Evolutionary conservation across 2,797 vertebrate species (phyloP), one percentile per base, ranked within the genome.

Genomic region (Enteromius trimaculatus): DNA sequence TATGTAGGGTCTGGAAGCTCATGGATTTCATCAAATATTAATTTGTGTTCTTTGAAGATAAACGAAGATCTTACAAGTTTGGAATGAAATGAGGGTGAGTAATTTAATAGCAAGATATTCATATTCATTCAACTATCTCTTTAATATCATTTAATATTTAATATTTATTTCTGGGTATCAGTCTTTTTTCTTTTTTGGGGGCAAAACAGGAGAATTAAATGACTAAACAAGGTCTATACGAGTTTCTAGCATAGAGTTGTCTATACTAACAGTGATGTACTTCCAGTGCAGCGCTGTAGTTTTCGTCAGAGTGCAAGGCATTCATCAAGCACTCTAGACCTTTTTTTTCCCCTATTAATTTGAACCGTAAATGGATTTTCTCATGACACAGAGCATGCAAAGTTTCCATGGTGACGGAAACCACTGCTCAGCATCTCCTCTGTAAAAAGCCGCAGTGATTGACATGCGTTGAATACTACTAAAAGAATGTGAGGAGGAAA

Each of bases 391-490:
- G 84, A 87, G 82, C 86, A 88, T 87, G 84, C 83, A 86, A 89
- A 88, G 88, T 89, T 89, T 83, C 88, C 88, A 89, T 89, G 88
- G 88, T 81, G 82, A 89, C 79, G 71, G 82, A 88, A 86, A 83
- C 80, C 81, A 29, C 75, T 16, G 86, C 86, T 86, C 84, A 86
- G 86, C 87, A 85, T 87, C 87, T 85, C 86, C 74, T 85, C 84
- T 55, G 84, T 88, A 86, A 87, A 87, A 89, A 87, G 84, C 84
- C 58, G 37, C 79, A 26, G 60, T 89, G 88, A 89, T 81, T 88
- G 88, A 89, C 88, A 83, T 85, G 55, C 79, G 29, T 81, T 85
- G 88, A 89, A 89, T 87, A 83, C 86, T 80, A 88, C 70, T 64
- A 62, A 79, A 87, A 88, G 88, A 86, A 87, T 87, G 86, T 82